These are phyloP conservation scores for Cacoxenus indagator DNA, from an alignment of 2,888 invertebrate species.

Conservation along the genomic window DNA sequence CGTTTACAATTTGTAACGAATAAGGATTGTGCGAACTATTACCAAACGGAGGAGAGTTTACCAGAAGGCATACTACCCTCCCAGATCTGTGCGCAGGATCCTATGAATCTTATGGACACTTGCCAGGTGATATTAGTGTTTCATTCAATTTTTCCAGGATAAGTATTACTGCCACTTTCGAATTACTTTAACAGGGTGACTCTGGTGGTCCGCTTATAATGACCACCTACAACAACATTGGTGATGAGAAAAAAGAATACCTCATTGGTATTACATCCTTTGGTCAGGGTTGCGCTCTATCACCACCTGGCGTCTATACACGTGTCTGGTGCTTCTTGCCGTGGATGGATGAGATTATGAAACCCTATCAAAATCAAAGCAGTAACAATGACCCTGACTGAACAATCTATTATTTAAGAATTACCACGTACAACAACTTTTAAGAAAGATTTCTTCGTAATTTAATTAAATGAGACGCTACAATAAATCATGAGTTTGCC, in stretches of 20 bases:
- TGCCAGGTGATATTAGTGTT: not conserved
- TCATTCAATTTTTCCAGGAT: not conserved
- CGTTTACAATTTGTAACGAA: conserved; percentile 27
- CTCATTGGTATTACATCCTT: not conserved
- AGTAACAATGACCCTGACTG: too few species aligned
- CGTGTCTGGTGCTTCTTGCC: not conserved
- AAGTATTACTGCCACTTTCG: too few species aligned
- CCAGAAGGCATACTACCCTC: conserved; percentile 28
- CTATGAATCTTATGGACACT: not conserved
- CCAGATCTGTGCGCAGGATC: conserved; percentile 37
- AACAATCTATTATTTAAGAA: too few species aligned
- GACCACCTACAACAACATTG: not conserved
- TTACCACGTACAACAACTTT: too few species aligned
- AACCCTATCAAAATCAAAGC: not conserved
- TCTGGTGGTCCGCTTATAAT: conserved; percentile 4
- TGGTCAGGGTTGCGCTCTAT: not conserved
- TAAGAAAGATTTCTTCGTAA: too few species aligned
- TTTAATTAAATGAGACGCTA: too few species aligned
- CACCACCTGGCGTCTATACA: conserved; percentile 6
- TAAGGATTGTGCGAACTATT: conserved; percentile 21
- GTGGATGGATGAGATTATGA: not conserved
- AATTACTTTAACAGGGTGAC: not conserved
- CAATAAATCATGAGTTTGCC: too few species aligned
- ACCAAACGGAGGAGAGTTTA: conserved; percentile 11
- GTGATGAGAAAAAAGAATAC: not conserved